Evolutionary conservation across 2,888 invertebrate genomes (phyloP), one percentile per base, ranked within the genome.

Genomic region (Theristus sp.): DNA sequence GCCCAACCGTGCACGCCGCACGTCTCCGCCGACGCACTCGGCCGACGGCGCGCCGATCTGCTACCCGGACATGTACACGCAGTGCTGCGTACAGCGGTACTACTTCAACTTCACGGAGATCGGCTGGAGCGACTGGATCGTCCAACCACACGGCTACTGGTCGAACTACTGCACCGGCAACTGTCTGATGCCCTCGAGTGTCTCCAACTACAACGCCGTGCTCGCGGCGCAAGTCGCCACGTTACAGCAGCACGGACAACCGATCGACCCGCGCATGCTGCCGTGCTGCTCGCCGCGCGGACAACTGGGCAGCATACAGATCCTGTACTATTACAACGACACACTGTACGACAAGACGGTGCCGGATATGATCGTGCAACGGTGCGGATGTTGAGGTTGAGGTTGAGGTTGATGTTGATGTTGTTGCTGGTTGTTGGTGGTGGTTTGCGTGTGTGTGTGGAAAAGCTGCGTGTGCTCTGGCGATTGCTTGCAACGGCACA

Each of bases 121-220:
- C 59, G 89, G 89, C 68, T 90, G 89, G 90, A 87, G 89, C 77
- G 88, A 89, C 79, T 89, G 89, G 89, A 88, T 89, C 73, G 86
- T 89, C 68, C 86, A 86, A 66, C 87, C 87, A 0, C 82, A 84
- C 71, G 89, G 89, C 68, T 90, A 90, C 79, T 87, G 86, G 77
- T 89, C 90, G 62, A 90, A 90, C 77, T 89, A 89, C 78, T 90
- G 90, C 78, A 83, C 86, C 71, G 90, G 90, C 66, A 86, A 86
- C 73, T 90, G 90, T 78, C 80, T 82, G 28, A 84, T 84, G 54
- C 86, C 84, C 80, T 83, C 84, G 75, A 86, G 84, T n/a, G n/a
- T n/a, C 73, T 82, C 57, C 31, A 87, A 87, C 79, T 86, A 90
- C 79, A 85, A 88, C 65, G 87, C 89, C 79, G 87, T 89, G 71